Base-by-base conservation (phyloP, 2,113 vertebrate species). In the Xenus cinereus region DNA sequence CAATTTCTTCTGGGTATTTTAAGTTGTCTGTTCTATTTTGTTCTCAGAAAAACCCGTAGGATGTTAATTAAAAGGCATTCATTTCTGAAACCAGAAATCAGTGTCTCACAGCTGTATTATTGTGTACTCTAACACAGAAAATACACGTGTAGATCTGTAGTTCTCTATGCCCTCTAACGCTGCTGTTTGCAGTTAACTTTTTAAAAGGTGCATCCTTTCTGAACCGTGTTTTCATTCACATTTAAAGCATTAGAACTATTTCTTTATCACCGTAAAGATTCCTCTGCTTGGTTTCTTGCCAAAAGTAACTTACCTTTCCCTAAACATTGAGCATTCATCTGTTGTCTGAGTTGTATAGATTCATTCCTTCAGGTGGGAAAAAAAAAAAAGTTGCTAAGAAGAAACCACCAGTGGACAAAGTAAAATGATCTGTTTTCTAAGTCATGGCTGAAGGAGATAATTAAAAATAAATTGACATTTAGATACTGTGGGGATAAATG, bases 31-130 rank as follows among this genome's bases (percentile, higher is more conserved):
- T 83, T 96, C 71, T 30, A 22, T 91, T 95, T 66, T 95, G 72
- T 82, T 85, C 84, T 93, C 75, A 9, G 26, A 51, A 51, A 93
- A 3, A 8, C 62, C 67, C 73, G 0, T 82, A 94, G 94, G 93
- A 56, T 93, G 63, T 79, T 96, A 90, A 92, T 92, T 97, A 92
- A 93, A 93, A 90, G 64, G 54, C 95, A 74, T 96, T 95, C 27
- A 51, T 95, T 97, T 95, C 91, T 95, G 88, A 92, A 96, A 95
- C 60, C 87, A 96, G 93, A 84, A 95, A 95, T 93, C 72, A 80
- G 88, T 88, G 91, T 90, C 89, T 90, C 79, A 33, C 67, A 82
- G 89, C 86, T 95, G 87, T 76, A 60, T 97, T 97, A 72, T 93
- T 95, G 81, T 91, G 75, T 91, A 45, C 56, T 77, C 68, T 67